Percentiles rank a stretch among this genome's conserved stretches.
Conservation (phyloP, 2,797 vertebrate genomes). For the Sebastes vulpes region DNA sequence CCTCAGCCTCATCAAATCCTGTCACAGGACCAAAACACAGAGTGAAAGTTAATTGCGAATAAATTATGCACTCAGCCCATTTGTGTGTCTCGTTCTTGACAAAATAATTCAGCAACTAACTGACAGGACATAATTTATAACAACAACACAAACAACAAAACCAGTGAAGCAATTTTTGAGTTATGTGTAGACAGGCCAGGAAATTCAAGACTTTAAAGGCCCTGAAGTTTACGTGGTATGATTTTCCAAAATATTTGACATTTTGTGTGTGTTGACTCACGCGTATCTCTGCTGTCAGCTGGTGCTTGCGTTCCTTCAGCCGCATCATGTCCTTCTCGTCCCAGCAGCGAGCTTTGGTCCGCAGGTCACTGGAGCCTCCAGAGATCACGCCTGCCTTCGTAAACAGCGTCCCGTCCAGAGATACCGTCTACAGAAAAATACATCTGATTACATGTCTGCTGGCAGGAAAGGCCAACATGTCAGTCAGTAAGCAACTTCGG, state of each 20-base stretch:
- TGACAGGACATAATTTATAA: not conserved
- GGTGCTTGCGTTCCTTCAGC: conserved; percentile 89
- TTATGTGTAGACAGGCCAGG: not conserved
- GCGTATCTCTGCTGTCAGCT: conserved; percentile 87
- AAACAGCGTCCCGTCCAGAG: conserved; percentile 96
- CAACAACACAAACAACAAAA: not conserved
- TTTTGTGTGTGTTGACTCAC: conserved; percentile 74
- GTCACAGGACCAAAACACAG: conserved; percentile 22
- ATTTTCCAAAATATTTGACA: not conserved
- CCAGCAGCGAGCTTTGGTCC: conserved; percentile 91
- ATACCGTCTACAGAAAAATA: conserved; percentile 86
- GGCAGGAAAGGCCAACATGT: not conserved
- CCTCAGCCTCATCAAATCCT: conserved; percentile 89
- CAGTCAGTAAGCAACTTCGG: not conserved
- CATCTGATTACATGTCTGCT: not conserved
- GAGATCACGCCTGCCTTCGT: conserved; percentile 95
- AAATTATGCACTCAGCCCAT: not conserved
- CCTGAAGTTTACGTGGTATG: not conserved
- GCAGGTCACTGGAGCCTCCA: conserved; percentile 92
- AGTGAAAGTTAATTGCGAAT: not conserved
- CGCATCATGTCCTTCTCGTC: conserved; percentile 91
- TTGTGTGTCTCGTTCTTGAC: not conserved
- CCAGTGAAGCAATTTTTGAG: not conserved
- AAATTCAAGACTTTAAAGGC: not conserved
- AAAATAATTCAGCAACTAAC: not conserved